These are phyloP conservation scores for Temnothorax curvispinosus DNA, from an alignment of 1,140 invertebrate species.

Conservation along the genomic window DNA sequence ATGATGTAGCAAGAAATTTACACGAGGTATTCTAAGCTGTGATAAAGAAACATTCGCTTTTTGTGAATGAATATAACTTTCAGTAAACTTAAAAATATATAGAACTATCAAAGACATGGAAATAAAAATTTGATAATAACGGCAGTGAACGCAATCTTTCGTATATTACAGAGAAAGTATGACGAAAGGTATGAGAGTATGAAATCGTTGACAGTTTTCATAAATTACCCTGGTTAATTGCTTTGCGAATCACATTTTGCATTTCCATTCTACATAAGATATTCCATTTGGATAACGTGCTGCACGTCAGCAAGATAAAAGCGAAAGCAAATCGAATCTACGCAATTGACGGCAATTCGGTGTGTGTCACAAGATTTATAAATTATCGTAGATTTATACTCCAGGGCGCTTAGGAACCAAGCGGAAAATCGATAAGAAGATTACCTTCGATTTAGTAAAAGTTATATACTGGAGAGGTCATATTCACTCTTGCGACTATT, in stretches of 20 bases:
- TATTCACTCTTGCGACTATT: neutral
- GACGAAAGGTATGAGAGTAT: slow-evolving; percentile 8
- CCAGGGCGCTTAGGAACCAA: neutral
- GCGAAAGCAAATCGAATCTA: slow-evolving; percentile 47
- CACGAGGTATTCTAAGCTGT: neutral
- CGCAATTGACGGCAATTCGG: neutral
- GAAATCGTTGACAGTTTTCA: slow-evolving; percentile 17
- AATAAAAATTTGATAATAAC: neutral
- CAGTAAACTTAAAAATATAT: neutral
- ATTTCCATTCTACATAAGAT: neutral
- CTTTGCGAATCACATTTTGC: neutral
- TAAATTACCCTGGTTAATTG: slow-evolving; percentile 43
- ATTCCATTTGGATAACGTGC: neutral
- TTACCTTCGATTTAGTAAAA: neutral
- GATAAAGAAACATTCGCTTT: neutral
- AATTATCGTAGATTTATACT: slow-evolving; percentile 33
- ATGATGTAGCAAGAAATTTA: neutral
- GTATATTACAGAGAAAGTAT: slow-evolving; percentile 16
- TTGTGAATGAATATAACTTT: slow-evolving; percentile 1
- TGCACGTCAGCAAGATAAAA: neutral
- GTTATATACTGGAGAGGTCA: neutral
- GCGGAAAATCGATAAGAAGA: slow-evolving; percentile 22
- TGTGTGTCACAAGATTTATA: slow-evolving; percentile 17
- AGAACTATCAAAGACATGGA: neutral
- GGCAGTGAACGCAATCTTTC: neutral